These are phyloP conservation scores for Perognathus longimembris DNA, from an alignment of 2,113 vertebrate species.

Conservation along the genomic window DNA sequence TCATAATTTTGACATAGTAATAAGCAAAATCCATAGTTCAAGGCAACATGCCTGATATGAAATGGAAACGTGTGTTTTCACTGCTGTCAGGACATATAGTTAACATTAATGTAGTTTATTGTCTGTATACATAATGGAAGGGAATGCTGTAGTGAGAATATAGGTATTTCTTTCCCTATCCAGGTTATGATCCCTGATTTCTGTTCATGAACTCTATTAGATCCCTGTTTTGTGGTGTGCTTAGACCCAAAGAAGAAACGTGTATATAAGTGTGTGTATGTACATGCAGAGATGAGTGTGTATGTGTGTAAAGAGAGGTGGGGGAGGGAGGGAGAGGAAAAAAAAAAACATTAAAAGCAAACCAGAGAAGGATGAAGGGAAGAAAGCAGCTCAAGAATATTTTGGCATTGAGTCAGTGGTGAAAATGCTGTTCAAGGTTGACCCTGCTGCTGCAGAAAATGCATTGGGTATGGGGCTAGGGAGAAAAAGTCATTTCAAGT, in stretches of 20 bases:
- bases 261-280: too few relatives aligned
- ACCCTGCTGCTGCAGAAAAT: conserved; percentile 65
- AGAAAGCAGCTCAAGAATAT: conserved; percentile 47
- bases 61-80: neutral
- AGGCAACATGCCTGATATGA: neutral
- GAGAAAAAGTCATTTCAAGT: conserved; percentile 56
- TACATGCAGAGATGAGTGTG: neutral
- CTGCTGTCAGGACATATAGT: neutral
- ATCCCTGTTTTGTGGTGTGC: neutral
- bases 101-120: neutral
- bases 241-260: neutral
- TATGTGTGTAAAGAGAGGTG: neutral
- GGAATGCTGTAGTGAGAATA: neutral
- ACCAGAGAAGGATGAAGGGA: neutral
- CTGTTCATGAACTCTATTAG: neutral
- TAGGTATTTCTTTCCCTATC: neutral
- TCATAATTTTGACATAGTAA: neutral
- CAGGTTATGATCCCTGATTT: neutral
- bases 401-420: conserved; percentile 66
- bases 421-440: conserved; percentile 30
- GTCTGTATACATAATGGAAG: neutral
- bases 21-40: neutral
- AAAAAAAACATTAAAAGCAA: neutral
- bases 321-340: neutral
- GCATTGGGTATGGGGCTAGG: neutral